phyloP scores from a whole-genome alignment of 2,797 vertebrate genomes.

The Anableps anableps region DNA sequence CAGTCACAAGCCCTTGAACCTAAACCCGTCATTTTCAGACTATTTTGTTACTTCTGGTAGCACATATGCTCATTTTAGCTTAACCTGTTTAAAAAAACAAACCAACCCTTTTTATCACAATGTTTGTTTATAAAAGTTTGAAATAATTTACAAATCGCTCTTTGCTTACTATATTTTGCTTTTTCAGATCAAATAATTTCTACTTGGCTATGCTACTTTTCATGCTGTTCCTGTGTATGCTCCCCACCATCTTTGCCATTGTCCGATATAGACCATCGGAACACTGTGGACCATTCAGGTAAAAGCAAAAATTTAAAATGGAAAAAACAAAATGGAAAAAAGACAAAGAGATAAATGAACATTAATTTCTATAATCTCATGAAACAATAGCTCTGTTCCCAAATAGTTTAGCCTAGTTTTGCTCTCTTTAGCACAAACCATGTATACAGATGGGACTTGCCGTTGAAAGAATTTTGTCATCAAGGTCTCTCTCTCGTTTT shows the following conservation, averaged over 20 bases:
- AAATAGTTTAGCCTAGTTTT: too few species aligned
- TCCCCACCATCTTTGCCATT: slow-evolving; percentile 95
- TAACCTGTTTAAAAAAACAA: background rate
- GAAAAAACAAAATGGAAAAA: background rate
- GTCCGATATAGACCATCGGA: slow-evolving; percentile 91
- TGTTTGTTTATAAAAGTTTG: background rate
- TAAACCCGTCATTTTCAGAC: background rate
- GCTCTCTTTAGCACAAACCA: background rate
- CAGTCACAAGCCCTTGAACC: too few species aligned
- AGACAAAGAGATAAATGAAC: background rate
- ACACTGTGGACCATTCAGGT: slow-evolving; percentile 97
- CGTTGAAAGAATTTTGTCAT: background rate
- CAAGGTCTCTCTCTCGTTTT: background rate
- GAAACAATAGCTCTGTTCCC: too few species aligned
- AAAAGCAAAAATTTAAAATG: background rate
- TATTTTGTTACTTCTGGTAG: background rate
- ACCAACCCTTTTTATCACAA: background rate
- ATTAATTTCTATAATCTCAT: too few species aligned
- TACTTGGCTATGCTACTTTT: slow-evolving; percentile 97
- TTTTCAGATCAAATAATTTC: slow-evolving; percentile 94
- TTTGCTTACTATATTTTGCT: background rate
- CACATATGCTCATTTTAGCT: too few species aligned
- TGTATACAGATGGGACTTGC: background rate
- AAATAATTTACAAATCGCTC: background rate
- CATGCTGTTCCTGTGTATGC: slow-evolving; percentile 97